phyloP scores from a whole-genome alignment of 2,888 invertebrate species.

The Acanthacorydalis orientalis region DNA sequence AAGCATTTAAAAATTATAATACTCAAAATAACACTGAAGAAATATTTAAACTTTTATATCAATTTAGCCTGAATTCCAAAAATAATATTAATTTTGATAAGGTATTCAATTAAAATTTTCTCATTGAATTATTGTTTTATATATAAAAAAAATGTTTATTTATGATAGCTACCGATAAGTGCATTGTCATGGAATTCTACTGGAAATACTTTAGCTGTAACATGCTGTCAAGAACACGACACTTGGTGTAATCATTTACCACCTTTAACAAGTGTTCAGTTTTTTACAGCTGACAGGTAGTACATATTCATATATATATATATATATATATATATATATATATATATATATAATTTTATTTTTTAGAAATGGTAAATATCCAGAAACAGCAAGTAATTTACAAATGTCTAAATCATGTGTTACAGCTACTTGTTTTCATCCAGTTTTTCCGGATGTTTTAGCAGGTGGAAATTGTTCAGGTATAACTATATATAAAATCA shows the following conservation, averaged over 20 bases:
- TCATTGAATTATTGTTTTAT: neutral
- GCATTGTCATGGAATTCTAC: conserved; percentile 24
- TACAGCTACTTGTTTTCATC: neutral
- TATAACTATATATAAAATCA: too few relatives aligned
- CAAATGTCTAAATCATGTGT: neutral
- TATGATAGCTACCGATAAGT: conserved; percentile 13
- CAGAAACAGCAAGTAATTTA: neutral
- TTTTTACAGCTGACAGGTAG: conserved; percentile 21
- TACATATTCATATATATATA: conserved; percentile 5
- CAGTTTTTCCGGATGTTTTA: neutral
- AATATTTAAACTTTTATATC: conserved; percentile 19
- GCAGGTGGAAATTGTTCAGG: neutral
- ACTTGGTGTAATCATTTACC: conserved; percentile 25
- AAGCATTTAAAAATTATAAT: conserved; percentile 19
- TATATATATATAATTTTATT: conserved; percentile 1
- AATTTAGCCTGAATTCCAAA: conserved; percentile 7
- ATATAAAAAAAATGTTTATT: conserved; percentile 3
- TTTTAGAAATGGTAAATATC: neutral
- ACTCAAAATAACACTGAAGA: conserved; percentile 9
- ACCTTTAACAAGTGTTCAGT: conserved; percentile 14
- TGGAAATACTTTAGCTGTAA: conserved; percentile 23
- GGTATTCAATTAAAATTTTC: neutral
- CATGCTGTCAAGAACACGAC: conserved; percentile 20
- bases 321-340: conserved; percentile 4
- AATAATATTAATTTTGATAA: conserved; percentile 3